Conservation (phyloP, 2,888 invertebrate genomes). For the Drosophila trichaetosa region DNA sequence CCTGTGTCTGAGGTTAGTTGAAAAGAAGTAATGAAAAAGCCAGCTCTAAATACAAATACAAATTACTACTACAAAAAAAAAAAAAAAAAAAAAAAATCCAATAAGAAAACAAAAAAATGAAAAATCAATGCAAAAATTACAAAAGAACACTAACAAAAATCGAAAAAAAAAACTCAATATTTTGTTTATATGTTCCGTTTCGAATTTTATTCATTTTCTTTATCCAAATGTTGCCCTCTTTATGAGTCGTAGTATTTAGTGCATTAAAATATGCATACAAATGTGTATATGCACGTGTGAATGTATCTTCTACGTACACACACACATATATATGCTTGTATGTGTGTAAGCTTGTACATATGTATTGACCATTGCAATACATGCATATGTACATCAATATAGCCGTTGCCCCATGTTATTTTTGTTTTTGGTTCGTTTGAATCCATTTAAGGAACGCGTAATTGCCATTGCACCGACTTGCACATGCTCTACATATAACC, state of each 20-base stretch:
- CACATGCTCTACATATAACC: conserved; percentile 27
- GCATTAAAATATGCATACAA: conserved; percentile 27
- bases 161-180: conserved; percentile 59
- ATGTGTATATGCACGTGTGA: conserved; percentile 21
- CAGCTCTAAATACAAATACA: conserved; percentile 79
- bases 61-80: conserved; percentile 54
- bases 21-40: conserved; percentile 89
- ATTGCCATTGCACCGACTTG: conserved; percentile 28
- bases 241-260: conserved; percentile 63
- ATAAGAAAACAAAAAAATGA: conserved; percentile 38
- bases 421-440: conserved; percentile 18
- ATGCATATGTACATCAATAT: conserved; percentile 23
- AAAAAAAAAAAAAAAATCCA: conserved; percentile 41
- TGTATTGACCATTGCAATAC: not conserved
- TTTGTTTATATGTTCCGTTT: conserved; percentile 60
- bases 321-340: conserved; percentile 9
- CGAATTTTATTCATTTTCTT: conserved; percentile 48
- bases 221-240: conserved; percentile 39
- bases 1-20: conserved; percentile 99
- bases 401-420: conserved; percentile 13
- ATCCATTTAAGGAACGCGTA: conserved; percentile 14
- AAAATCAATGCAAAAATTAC: conserved; percentile 47
- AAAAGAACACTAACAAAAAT: conserved; percentile 64
- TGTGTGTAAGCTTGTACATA: conserved; percentile 14
- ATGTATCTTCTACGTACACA: conserved; percentile 6